These are phyloP conservation scores for Phragmatobia fuliginosa DNA, from an alignment of 2,888 invertebrate genomes.

Conservation along the genomic window DNA sequence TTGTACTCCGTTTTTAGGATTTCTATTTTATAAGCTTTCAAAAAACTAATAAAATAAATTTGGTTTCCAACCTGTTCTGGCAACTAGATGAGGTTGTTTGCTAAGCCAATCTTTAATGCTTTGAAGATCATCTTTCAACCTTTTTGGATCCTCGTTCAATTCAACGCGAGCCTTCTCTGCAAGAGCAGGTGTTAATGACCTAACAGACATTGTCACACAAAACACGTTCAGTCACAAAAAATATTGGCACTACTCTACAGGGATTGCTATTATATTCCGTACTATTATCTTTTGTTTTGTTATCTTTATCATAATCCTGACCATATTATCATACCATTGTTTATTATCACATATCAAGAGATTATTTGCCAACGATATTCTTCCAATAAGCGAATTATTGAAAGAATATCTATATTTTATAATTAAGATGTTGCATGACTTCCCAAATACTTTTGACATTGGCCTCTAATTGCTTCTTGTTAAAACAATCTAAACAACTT, in stretches of 20 bases:
- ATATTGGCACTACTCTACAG: neutral
- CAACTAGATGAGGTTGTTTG: constrained; percentile 85
- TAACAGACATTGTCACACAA: constrained; percentile 58
- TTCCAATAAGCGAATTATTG: no score
- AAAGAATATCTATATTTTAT: neutral
- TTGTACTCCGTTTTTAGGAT: no score
- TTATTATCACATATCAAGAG: neutral
- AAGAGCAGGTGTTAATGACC: constrained; percentile 64
- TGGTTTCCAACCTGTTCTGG: constrained; percentile 59
- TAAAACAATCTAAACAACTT: constrained; percentile 2
- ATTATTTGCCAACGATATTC: neutral
- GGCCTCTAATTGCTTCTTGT: constrained; percentile 10
- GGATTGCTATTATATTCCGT: constrained; percentile 33
- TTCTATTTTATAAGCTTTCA: no score
- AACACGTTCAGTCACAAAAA: constrained; percentile 29
- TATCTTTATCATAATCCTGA: constrained; percentile 46
- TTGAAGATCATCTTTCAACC: constrained; percentile 78
- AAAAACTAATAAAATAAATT: constrained; percentile 7
- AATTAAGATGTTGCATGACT: constrained; percentile 1
- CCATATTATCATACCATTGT: neutral
- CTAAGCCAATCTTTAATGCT: constrained; percentile 86
- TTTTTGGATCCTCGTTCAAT: constrained; percentile 83
- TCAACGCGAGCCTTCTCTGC: constrained; percentile 80
- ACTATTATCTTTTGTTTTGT: constrained; percentile 46
- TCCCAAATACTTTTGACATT: constrained; percentile 9